Evolutionary conservation across 2,797 vertebrate species (phyloP).

Genomic region (Borostomias antarcticus): DNA sequence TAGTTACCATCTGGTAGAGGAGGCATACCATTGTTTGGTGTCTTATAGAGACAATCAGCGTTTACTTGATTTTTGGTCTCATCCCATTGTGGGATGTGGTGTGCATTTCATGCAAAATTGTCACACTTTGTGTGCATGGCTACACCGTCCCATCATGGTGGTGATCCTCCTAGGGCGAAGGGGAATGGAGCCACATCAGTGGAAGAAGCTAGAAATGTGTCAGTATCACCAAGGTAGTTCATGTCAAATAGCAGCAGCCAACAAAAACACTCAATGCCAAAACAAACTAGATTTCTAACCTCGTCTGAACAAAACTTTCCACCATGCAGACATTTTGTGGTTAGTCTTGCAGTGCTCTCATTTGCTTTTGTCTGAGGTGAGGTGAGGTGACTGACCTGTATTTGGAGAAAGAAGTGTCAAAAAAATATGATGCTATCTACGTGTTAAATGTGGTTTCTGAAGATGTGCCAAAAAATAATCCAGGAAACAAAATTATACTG

Average conservation of each 20-base stretch:
- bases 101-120: too few species aligned
- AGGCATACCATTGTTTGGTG: too few species aligned
- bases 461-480: not conserved
- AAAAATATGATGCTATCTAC: too few species aligned
- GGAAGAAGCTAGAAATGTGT: conserved; percentile 6
- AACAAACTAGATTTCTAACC: conserved; percentile 8
- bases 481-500: not conserved
- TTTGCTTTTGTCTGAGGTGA: too few species aligned
- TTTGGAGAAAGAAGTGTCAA: too few species aligned
- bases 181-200: conserved; percentile 1
- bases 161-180: not conserved
- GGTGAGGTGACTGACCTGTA: too few species aligned
- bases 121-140: not conserved
- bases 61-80: too few species aligned
- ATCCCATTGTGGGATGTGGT: too few species aligned
- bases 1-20: too few species aligned
- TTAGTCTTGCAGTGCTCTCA: not conserved
- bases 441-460: too few species aligned
- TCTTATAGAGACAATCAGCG: too few species aligned
- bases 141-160: not conserved
- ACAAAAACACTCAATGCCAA: conserved; percentile 18
- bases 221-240: conserved; percentile 6
- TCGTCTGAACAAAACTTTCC: not conserved
- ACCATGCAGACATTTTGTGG: conserved; percentile 2
- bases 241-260: not conserved